Percentiles rank a stretch among this genome's conserved stretches.
phyloP scores from a whole-genome alignment of 2,888 invertebrate species.

The Escarpia spicata region DNA sequence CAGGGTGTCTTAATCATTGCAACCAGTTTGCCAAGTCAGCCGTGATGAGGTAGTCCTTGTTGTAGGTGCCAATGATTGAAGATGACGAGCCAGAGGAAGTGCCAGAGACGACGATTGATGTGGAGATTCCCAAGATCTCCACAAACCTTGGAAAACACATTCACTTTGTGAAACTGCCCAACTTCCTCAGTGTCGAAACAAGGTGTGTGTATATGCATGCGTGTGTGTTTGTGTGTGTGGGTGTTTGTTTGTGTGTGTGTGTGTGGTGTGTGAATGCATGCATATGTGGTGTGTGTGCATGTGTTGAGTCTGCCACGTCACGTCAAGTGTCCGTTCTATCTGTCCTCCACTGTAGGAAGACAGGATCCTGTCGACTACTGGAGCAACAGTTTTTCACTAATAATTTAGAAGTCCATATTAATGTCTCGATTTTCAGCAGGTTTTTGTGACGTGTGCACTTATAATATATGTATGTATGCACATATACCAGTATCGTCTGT shows the following conservation, averaged over 20 bases:
- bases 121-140: slow-evolving; percentile 84
- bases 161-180: slow-evolving; percentile 96
- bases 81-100: slow-evolving; percentile 75
- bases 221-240: no score
- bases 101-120: slow-evolving; percentile 94
- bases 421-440: not conserved
- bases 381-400: not conserved
- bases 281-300: no score
- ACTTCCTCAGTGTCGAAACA: slow-evolving; percentile 97
- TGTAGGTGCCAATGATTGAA: slow-evolving; percentile 60
- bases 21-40: no score
- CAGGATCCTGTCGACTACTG: not conserved
- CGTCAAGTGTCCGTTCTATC: no score
- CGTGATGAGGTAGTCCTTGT: slow-evolving; percentile 18
- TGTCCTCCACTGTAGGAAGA: no score
- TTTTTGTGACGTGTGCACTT: not conserved
- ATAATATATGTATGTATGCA: not conserved
- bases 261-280: no score
- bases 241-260: no score
- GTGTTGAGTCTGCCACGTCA: not conserved
- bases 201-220: slow-evolving; percentile 56
- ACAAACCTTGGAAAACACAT: slow-evolving; percentile 82
- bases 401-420: not conserved
- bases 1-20: no score
- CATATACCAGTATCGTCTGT: not conserved